These are phyloP conservation scores for Tolypeutes matacus DNA, from an alignment of 2,797 vertebrate species.

Conservation along the genomic window DNA sequence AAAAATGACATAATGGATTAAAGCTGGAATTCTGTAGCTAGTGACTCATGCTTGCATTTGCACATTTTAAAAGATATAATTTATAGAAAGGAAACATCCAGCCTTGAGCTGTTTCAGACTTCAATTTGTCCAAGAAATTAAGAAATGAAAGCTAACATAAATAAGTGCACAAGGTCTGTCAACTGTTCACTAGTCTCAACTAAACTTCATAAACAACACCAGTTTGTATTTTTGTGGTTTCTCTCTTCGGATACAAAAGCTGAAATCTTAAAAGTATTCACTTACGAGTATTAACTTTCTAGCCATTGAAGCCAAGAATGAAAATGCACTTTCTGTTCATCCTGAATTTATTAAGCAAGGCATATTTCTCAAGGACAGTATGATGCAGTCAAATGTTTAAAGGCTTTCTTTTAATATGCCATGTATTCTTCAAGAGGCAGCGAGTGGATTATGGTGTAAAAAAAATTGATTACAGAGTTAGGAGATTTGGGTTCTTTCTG, in stretches of 20 bases:
- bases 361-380: constrained; percentile 71
- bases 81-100: constrained; percentile 75
- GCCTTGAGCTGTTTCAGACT: constrained; percentile 69
- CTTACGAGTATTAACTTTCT: constrained; percentile 36
- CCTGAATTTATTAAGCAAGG: constrained; percentile 75
- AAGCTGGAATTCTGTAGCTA: constrained; percentile 73
- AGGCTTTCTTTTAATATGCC: constrained; percentile 68
- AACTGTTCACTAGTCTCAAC: constrained; percentile 52
- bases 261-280: constrained; percentile 11
- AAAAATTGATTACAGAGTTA: constrained; percentile 37
- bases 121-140: constrained; percentile 72
- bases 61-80: constrained; percentile 76
- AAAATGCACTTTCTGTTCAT: constrained; percentile 68
- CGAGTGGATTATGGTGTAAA: constrained; percentile 1
- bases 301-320: constrained; percentile 66
- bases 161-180: constrained; percentile 35
- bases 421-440: constrained; percentile 50
- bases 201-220: constrained; percentile 34
- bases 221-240: constrained; percentile 8
- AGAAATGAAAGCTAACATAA: constrained; percentile 68
- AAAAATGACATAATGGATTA: constrained; percentile 78
- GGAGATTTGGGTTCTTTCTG: constrained; percentile 25
- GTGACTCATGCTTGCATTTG: constrained; percentile 79
- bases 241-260: not conserved
- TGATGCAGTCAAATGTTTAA: constrained; percentile 62